Evolutionary conservation across 2,888 invertebrate species (phyloP).

Genomic region (Brachylomia viminalis): DNA sequence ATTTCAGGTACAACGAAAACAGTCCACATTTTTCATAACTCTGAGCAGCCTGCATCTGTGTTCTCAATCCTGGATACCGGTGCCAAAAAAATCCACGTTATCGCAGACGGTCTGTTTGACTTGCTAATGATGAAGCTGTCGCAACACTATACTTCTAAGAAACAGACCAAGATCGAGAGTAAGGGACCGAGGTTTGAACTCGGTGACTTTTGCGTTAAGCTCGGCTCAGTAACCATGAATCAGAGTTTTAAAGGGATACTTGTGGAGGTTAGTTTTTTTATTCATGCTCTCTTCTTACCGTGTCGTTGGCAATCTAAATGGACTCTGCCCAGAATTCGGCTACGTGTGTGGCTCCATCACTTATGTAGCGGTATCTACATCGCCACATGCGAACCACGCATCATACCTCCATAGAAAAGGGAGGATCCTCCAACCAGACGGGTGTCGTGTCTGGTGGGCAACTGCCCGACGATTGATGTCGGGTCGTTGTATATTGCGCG

Average conservation of each 20-base stretch:
- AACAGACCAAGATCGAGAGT: conserved; percentile 96
- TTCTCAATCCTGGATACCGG: conserved; percentile 97
- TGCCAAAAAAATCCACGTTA: conserved; percentile 95
- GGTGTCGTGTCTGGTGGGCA: no score
- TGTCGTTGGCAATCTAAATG: no score
- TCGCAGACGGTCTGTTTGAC: conserved; percentile 97
- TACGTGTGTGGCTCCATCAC: no score
- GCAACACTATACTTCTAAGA: conserved; percentile 96
- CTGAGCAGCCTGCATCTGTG: conserved; percentile 98
- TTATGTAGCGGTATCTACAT: no score
- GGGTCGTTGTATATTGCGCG: no score
- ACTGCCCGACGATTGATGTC: no score
- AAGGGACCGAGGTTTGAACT: conserved; percentile 97
- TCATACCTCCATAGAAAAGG: no score
- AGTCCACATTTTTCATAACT: conserved; percentile 98
- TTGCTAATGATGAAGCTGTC: conserved; percentile 97
- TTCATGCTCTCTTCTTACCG: no score
- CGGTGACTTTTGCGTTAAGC: conserved; percentile 98
- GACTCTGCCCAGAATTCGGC: no score
- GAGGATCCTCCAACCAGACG: no score
- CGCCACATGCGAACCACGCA: no score
- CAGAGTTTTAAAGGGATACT: conserved; percentile 98
- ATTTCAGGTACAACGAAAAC: conserved; percentile 93
- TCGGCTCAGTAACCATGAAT: conserved; percentile 97
- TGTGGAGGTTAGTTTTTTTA: conserved; percentile 92